Evolutionary conservation across 2,888 invertebrate genomes (phyloP), one percentile per base, ranked within the genome.

Genomic region (Apamea monoglypha): DNA sequence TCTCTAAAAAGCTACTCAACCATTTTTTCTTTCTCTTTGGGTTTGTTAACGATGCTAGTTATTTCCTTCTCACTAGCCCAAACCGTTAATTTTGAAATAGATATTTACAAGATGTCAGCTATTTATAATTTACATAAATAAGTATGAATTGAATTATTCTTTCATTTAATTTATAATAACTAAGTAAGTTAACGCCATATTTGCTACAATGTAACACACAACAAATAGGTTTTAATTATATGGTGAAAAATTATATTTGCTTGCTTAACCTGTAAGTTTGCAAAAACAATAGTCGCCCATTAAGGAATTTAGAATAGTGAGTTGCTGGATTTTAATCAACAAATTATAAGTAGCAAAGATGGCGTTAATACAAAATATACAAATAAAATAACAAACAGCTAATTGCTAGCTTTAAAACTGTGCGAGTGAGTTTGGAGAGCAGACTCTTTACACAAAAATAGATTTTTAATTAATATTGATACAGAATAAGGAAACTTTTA

Each of bases 41-140:
- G 10, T 56, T 53, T 16, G 1, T 76, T 32, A n/a, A 12, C 1
- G 16, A 1, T 18, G 56, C 32, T 40, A 53, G 44, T 68, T 66
- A 73, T 72, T 67, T 71, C 67, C 64, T 32, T 68, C 18, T 18
- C 84, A 71, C 76, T 74, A 29, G 32, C 73, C 71, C 56, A 70
- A 75, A 73, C 47, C n/a, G 18, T 69, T 44, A 73, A 75, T 73
- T 80, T 87, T 64, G 67, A 81, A 77, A 80, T 75, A 83, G 32
- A 80, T 84, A 87, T 87, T 81, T 89, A 87, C 81, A 87, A 83
- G 66, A 83, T 77, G 76, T 77, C 74, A 66, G 61, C 64, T 87
- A 75, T 70, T 64, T 73, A 87, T 64, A 78, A 78, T 80, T 84
- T 83, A 82, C 77, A 77, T 82, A 80, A 80, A 88, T 84, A 75